A percentile compares a stretch with the other conserved stretches of the same genome.
Evolutionary conservation across 64 coral and sea anemone species (phyloP).

Genomic region (Montipora capricornis): DNA sequence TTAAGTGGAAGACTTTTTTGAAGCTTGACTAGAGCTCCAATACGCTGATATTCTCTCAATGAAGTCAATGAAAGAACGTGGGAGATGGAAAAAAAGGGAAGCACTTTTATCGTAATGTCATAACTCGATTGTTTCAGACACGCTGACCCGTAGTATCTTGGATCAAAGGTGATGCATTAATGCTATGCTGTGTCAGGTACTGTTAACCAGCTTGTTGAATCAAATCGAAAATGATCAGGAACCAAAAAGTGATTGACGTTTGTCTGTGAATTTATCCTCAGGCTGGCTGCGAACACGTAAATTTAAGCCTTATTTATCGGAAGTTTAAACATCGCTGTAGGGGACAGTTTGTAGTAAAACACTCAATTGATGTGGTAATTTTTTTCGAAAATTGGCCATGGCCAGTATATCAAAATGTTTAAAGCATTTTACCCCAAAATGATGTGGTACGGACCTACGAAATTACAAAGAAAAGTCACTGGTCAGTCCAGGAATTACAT

Average conservation of each 20-base stretch:
- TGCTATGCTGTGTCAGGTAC: background rate
- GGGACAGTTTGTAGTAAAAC: background rate
- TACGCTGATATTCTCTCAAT: too few relatives aligned
- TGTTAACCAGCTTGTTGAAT: background rate
- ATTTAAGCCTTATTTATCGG: background rate
- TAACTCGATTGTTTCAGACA: background rate
- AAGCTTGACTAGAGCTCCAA: too few relatives aligned
- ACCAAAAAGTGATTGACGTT: background rate
- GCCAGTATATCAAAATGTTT: too few relatives aligned
- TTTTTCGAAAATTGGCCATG: background rate
- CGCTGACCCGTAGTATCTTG: slow-evolving; percentile 11
- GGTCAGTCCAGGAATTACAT: too few relatives aligned
- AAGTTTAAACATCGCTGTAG: background rate
- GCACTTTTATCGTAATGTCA: background rate
- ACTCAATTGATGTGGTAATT: background rate
- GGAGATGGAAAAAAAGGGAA: background rate
- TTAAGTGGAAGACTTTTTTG: too few relatives aligned
- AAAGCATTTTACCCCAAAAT: too few relatives aligned
- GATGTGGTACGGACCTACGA: too few relatives aligned
- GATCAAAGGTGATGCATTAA: background rate
- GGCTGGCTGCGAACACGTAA: background rate
- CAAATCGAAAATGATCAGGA: background rate
- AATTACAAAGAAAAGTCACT: too few relatives aligned
- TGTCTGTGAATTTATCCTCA: background rate
- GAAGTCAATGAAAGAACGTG: too few relatives aligned